phyloP scores from a whole-genome alignment of 2,888 invertebrate genomes.

The Sisyra terminalis region DNA sequence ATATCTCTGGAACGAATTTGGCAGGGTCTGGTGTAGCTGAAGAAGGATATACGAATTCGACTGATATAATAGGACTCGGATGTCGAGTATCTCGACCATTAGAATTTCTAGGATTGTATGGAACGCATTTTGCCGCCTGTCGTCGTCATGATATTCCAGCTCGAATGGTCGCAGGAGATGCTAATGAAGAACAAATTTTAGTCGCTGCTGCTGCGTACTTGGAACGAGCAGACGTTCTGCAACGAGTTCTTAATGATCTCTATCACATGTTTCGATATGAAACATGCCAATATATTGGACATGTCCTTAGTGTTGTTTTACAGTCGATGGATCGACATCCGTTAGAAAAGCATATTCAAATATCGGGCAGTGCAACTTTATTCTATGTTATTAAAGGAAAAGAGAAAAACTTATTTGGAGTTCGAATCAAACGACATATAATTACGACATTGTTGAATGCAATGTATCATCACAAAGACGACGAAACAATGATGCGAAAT shows the following conservation, averaged over 20 bases:
- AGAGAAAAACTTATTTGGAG: slow-evolving; percentile 54
- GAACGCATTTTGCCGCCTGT: slow-evolving; percentile 79
- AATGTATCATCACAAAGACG: slow-evolving; percentile 71
- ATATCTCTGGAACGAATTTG: slow-evolving; percentile 92
- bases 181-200: slow-evolving; percentile 78
- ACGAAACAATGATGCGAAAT: slow-evolving; percentile 91
- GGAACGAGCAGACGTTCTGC: slow-evolving; percentile 67
- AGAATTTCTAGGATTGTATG: slow-evolving; percentile 83
- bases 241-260: slow-evolving; percentile 76
- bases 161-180: slow-evolving; percentile 76
- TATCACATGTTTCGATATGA: slow-evolving; percentile 78
- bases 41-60: slow-evolving; percentile 25
- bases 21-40: slow-evolving; percentile 69
- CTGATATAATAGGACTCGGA: slow-evolving; percentile 78
- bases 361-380: slow-evolving; percentile 83
- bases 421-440: slow-evolving; percentile 59
- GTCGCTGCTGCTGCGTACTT: slow-evolving; percentile 70
- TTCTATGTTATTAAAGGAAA: slow-evolving; percentile 89
- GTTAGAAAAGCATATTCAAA: slow-evolving; percentile 79
- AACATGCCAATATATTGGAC: slow-evolving; percentile 56
- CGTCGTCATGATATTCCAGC: slow-evolving; percentile 85
- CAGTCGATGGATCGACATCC: slow-evolving; percentile 82
- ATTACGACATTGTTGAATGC: slow-evolving; percentile 72
- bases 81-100: slow-evolving; percentile 59
- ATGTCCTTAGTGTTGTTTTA: slow-evolving; percentile 65